Evolutionary conservation across 53 echinoderm and acorn worm genomes (phyloP).

Genomic region (Echinometra lucunter): DNA sequence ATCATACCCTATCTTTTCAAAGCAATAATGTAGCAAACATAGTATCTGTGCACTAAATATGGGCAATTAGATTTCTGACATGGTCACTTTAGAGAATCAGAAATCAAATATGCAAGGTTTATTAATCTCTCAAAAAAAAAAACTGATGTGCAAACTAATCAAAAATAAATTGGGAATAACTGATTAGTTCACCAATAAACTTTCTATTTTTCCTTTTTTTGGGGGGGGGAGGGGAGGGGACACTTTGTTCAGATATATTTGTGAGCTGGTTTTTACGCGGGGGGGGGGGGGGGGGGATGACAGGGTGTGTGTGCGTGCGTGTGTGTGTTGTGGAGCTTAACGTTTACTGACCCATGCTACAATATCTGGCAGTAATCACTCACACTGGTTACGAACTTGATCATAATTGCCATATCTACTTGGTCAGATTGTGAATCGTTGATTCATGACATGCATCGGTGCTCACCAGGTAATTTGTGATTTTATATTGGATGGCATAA

Average conservation of each 20-base stretch:
- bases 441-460: background rate
- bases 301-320: conserved; percentile 1
- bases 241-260: too few relatives aligned
- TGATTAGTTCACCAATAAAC: too few relatives aligned
- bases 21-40: too few relatives aligned
- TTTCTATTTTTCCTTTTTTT: too few relatives aligned
- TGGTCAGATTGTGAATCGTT: background rate
- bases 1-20: too few relatives aligned
- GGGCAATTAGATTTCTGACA: too few relatives aligned
- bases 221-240: background rate
- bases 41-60: too few relatives aligned
- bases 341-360: background rate
- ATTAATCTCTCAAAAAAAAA: too few relatives aligned
- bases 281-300: background rate
- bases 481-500: background rate
- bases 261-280: background rate
- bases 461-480: background rate
- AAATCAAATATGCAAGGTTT: too few relatives aligned
- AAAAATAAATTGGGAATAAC: too few relatives aligned
- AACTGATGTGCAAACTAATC: too few relatives aligned
- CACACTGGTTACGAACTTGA: background rate
- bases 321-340: background rate
- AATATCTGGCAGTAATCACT: background rate
- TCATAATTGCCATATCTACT: background rate
- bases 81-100: too few relatives aligned